A percentile compares a stretch with the other conserved stretches of the same genome.
phyloP scores from a whole-genome alignment of 2,888 invertebrate species.

The Amorpha juglandis region DNA sequence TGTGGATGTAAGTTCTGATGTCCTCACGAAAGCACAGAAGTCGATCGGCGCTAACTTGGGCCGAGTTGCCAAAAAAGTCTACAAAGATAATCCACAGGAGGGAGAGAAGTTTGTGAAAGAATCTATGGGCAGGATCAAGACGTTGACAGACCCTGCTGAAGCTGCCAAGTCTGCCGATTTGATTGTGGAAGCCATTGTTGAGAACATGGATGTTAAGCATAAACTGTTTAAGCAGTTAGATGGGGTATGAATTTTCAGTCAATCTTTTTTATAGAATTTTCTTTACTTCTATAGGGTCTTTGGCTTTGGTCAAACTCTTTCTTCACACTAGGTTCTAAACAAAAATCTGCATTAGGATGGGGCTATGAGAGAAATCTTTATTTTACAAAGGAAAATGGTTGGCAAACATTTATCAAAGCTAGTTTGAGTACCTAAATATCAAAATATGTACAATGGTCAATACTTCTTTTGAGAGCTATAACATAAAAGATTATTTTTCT shows the following conservation, averaged over 20 bases:
- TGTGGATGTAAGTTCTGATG: constrained; percentile 89
- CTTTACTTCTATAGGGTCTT: neutral
- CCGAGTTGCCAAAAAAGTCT: constrained; percentile 91
- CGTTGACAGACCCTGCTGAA: constrained; percentile 84
- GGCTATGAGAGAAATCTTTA: too few relatives aligned
- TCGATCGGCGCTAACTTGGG: constrained; percentile 88
- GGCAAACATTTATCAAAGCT: too few relatives aligned
- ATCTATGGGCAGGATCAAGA: constrained; percentile 83
- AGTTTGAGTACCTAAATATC: too few relatives aligned
- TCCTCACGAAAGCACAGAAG: constrained; percentile 88
- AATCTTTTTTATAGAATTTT: neutral
- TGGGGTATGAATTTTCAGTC: constrained; percentile 64
- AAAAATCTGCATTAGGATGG: too few relatives aligned
- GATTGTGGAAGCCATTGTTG: constrained; percentile 94
- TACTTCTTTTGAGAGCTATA: too few relatives aligned
- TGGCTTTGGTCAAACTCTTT: too few relatives aligned
- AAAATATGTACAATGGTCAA: too few relatives aligned
- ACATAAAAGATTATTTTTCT: too few relatives aligned
- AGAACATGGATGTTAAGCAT: constrained; percentile 91
- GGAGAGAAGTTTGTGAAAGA: constrained; percentile 87
- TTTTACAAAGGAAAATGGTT: too few relatives aligned
- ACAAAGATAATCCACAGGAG: constrained; percentile 87
- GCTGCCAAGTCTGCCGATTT: constrained; percentile 87
- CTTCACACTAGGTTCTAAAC: too few relatives aligned
- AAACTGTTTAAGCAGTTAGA: constrained; percentile 90